These are phyloP conservation scores for Gymnobelideus leadbeateri DNA, from an alignment of 2,113 vertebrate species.

Conservation along the genomic window DNA sequence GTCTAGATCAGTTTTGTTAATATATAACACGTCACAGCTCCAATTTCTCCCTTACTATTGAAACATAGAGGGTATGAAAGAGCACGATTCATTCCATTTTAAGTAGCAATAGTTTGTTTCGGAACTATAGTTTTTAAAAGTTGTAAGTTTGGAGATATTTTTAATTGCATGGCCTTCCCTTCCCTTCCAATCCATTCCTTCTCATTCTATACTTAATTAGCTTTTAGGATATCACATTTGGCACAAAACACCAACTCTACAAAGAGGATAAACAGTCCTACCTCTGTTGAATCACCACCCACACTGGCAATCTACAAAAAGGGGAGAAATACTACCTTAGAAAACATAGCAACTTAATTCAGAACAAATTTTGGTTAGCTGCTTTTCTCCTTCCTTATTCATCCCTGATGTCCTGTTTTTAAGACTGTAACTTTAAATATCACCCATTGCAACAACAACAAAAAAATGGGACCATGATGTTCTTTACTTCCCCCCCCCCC, in stretches of 20 bases:
- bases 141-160: background rate
- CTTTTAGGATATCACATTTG: background rate
- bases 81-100: background rate
- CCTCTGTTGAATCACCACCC: background rate
- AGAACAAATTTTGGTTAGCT: background rate
- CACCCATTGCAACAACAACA: background rate
- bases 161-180: background rate
- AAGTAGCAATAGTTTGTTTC: background rate
- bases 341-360: background rate
- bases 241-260: background rate
- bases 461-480: conserved; percentile 51
- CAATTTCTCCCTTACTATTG: background rate
- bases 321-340: background rate
- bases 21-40: background rate
- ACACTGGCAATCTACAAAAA: background rate
- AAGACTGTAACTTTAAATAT: conserved; percentile 30
- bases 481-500: conserved; percentile 42
- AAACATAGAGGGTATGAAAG: background rate
- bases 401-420: background rate
- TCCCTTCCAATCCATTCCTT: background rate
- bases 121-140: background rate
- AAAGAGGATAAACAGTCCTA: background rate
- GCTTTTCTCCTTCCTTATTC: background rate
- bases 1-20: background rate
- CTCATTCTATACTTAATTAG: background rate